These are phyloP conservation scores for Bambusicola thoracicus DNA, from an alignment of 2,113 vertebrate species.

Conservation along the genomic window DNA sequence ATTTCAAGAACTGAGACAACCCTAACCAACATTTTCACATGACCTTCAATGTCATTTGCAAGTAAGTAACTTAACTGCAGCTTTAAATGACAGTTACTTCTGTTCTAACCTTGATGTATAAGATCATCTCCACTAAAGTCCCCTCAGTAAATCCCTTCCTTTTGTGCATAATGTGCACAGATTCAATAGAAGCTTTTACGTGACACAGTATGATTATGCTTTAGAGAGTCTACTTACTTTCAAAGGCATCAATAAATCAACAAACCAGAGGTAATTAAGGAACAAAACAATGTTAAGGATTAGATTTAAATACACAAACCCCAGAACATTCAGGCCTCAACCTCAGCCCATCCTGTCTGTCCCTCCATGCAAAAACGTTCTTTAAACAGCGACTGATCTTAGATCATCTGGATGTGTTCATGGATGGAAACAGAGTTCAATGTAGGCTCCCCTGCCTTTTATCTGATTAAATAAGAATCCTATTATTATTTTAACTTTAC, in stretches of 20 bases:
- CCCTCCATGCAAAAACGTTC: not conserved
- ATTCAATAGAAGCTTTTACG: not conserved
- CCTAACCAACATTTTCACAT: not conserved
- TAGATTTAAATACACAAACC: slow-evolving; percentile 35
- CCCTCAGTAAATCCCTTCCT: not conserved
- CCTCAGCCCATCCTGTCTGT: slow-evolving; percentile 5
- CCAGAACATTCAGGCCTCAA: slow-evolving; percentile 1
- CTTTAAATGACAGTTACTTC: not conserved
- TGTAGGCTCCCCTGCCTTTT: slow-evolving; percentile 16
- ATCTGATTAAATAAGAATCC: slow-evolving; percentile 28
- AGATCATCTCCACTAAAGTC: not conserved
- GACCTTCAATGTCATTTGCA: not conserved
- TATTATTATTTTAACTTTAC: slow-evolving; percentile 56
- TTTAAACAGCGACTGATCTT: not conserved
- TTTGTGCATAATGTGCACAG: not conserved
- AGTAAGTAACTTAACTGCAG: not conserved
- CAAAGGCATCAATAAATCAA: slow-evolving; percentile 39
- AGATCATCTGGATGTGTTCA: not conserved
- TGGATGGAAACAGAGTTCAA: slow-evolving; percentile 13
- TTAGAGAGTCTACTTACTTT: not conserved
- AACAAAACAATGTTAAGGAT: not conserved
- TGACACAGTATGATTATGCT: not conserved
- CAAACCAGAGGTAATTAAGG: slow-evolving; percentile 24
- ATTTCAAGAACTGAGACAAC: not conserved
- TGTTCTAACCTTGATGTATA: not conserved